Evolutionary conservation across 2,797 vertebrate genomes (phyloP).

Genomic region (Babyrousa celebensis): DNA sequence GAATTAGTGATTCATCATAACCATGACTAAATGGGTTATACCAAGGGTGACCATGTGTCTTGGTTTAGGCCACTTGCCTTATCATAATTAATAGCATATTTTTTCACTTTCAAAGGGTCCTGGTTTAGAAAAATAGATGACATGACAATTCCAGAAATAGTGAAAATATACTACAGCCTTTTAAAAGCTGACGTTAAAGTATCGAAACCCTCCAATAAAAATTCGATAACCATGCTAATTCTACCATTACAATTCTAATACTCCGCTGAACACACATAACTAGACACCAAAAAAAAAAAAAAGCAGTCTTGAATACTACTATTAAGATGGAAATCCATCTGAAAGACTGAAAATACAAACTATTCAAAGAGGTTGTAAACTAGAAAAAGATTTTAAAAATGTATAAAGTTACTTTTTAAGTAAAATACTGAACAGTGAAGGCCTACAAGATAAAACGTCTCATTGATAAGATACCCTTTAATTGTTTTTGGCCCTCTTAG

Average conservation of each 20-base stretch:
- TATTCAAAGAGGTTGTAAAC: constrained; percentile 58
- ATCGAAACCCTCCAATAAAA: constrained; percentile 23
- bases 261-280: constrained; percentile 42
- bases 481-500: constrained; percentile 44
- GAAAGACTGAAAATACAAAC: constrained; percentile 69
- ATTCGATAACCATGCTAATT: constrained; percentile 40
- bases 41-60: not conserved
- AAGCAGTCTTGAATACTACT: not conserved
- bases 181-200: constrained; percentile 36
- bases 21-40: not conserved
- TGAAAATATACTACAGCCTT: not conserved
- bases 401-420: constrained; percentile 41
- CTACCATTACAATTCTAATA: constrained; percentile 62
- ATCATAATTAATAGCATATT: not conserved
- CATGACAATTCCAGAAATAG: constrained; percentile 36
- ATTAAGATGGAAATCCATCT: constrained; percentile 49
- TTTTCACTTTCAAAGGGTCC: constrained; percentile 34
- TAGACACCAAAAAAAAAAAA: constrained; percentile 41
- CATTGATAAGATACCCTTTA: not conserved
- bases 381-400: constrained; percentile 48
- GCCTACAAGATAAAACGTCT: constrained; percentile 5
- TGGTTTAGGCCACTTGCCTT: not conserved
- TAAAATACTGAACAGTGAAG: constrained; percentile 69
- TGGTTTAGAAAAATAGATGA: constrained; percentile 46
- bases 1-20: constrained; percentile 32